These are phyloP conservation scores for Caenorhabditis auriculariae DNA, from an alignment of 2,888 invertebrate genomes.

Conservation along the genomic window DNA sequence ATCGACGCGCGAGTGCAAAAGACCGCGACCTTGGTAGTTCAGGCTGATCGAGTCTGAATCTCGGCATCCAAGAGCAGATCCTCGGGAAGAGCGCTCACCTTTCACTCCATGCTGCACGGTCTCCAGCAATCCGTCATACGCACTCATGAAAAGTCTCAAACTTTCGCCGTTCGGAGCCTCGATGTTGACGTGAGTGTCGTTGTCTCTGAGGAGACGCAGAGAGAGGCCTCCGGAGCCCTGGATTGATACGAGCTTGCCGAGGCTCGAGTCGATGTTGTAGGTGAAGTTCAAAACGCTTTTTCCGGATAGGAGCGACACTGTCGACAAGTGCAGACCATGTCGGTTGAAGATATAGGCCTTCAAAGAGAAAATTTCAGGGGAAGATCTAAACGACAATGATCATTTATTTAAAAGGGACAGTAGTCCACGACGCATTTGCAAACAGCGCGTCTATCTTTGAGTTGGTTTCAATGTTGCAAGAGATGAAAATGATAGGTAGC, in stretches of 20 bases:
- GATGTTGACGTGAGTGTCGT: conserved; percentile 19
- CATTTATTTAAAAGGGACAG: no score
- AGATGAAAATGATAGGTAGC: no score
- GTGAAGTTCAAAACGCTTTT: conserved; percentile 88
- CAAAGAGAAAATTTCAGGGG: neutral
- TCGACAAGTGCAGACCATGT: conserved; percentile 88
- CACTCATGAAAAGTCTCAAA: conserved; percentile 16
- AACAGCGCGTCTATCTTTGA: no score
- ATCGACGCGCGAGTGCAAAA: conserved; percentile 24
- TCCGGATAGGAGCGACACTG: conserved; percentile 78
- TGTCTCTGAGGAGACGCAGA: conserved; percentile 67
- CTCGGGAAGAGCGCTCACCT: neutral
- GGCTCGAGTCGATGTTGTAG: conserved; percentile 90
- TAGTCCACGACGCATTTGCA: no score
- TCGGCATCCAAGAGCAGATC: neutral
- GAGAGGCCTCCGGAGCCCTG: conserved; percentile 86
- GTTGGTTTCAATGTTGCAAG: no score
- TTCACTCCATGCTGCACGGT: conserved; percentile 8
- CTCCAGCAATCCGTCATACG: conserved; percentile 30
- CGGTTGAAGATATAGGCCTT: conserved; percentile 66
- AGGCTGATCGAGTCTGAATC: conserved; percentile 24
- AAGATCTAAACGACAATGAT: neutral
- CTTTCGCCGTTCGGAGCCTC: conserved; percentile 27
- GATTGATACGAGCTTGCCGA: conserved; percentile 85
- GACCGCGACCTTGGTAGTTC: conserved; percentile 21